Evolutionary conservation across 1,140 invertebrate species (phyloP).

Genomic region (Cephus cinctus): DNA sequence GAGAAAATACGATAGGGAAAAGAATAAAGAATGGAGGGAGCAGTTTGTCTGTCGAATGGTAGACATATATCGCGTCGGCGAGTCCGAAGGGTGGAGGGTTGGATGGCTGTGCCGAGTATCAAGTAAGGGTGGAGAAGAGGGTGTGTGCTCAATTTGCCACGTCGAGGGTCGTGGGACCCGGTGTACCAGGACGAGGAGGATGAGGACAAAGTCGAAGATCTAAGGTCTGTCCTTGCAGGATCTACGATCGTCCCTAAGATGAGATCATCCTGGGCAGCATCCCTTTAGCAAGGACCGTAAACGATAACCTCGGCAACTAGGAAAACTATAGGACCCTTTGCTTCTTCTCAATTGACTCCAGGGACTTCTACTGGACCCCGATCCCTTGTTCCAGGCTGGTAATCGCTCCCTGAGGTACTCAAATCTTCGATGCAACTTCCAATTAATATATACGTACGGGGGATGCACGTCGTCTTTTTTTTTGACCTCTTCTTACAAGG

Average conservation of each 20-base stretch:
- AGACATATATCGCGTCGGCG: conserved; percentile 34
- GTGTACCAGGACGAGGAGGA: conserved; percentile 27
- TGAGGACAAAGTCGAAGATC: conserved; percentile 36
- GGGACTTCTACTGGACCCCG: conserved; percentile 28
- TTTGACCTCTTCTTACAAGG: background rate
- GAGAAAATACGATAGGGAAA: no score
- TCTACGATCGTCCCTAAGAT: conserved; percentile 55
- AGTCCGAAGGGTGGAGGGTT: conserved; percentile 31
- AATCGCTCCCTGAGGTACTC: conserved; percentile 29
- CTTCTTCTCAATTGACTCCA: no score
- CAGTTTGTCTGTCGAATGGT: conserved; percentile 47
- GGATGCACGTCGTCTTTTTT: conserved; percentile 1
- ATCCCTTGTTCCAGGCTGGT: no score
- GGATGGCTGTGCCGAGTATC: background rate
- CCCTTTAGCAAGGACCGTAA: no score
- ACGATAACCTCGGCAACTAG: no score
- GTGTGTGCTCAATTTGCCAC: conserved; percentile 54
- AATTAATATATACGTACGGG: no score
- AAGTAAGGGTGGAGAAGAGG: background rate
- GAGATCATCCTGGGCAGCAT: conserved; percentile 58
- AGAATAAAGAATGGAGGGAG: conserved; percentile 23
- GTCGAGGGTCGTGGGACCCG: conserved; percentile 45
- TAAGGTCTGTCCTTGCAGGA: conserved; percentile 52
- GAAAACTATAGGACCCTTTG: no score
- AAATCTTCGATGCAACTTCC: conserved; percentile 24